Conservation (phyloP, 2,888 invertebrate species). For the Agriopis marginaria region DNA sequence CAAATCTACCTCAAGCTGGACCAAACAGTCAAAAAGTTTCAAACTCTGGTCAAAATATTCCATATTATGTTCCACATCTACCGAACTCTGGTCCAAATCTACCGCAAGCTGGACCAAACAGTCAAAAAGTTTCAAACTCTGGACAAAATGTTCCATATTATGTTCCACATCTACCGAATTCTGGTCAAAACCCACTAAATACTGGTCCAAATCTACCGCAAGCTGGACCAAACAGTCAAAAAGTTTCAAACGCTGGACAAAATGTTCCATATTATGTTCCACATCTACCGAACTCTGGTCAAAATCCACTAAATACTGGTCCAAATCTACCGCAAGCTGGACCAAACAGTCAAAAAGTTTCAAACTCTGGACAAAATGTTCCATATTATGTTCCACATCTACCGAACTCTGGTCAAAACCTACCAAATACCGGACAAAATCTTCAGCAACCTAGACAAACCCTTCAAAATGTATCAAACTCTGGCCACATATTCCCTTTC, state of each 20-base stretch:
- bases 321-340: background rate
- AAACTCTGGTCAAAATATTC: background rate
- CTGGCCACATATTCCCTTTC: background rate
- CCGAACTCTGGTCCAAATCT: background rate
- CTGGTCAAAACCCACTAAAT: background rate
- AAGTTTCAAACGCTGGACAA: background rate
- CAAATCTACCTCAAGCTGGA: background rate
- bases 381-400: background rate
- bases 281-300: background rate
- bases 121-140: background rate
- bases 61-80: background rate
- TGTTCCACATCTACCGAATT: background rate
- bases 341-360: background rate
- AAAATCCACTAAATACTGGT: background rate
- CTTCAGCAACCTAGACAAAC: background rate
- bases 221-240: background rate
- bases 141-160: background rate
- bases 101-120: background rate
- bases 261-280: background rate
- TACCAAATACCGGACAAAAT: background rate
- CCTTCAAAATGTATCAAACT: background rate
- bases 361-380: background rate
- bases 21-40: background rate
- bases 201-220: background rate
- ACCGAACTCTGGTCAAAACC: background rate